phyloP scores from a whole-genome alignment of 2,888 invertebrate species.

The Psococerastis gibbosa region DNA sequence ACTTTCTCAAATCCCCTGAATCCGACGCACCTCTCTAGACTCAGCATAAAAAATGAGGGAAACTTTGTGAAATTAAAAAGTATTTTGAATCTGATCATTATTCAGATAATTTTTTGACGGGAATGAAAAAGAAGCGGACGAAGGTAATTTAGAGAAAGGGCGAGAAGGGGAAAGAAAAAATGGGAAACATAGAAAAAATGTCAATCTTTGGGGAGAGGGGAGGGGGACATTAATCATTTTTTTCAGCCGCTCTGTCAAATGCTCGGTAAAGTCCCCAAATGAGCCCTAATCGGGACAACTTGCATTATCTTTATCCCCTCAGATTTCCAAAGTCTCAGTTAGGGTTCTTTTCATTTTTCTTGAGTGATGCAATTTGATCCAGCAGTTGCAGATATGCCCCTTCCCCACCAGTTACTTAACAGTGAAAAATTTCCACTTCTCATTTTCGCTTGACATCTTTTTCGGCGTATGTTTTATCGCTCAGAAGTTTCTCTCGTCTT shows the following conservation, averaged over 20 bases:
- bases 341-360: too few species aligned
- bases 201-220: not conserved
- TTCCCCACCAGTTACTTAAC: too few species aligned
- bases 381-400: too few species aligned
- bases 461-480: too few species aligned
- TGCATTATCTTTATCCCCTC: not conserved
- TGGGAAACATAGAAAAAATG: not conserved
- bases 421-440: too few species aligned
- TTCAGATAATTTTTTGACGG: not conserved
- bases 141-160: not conserved
- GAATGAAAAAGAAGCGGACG: not conserved
- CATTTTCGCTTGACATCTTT: too few species aligned
- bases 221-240: not conserved
- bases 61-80: too few species aligned
- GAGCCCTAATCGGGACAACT: not conserved
- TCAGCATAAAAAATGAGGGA: too few species aligned
- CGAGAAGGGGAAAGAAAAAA: not conserved
- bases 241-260: not conserved
- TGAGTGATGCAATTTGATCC: too few species aligned
- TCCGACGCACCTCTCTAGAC: too few species aligned
- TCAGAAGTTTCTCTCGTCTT: too few species aligned
- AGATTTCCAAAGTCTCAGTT: not conserved
- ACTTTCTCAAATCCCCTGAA: too few species aligned
- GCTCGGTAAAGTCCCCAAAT: not conserved
- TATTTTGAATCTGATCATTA: not conserved